Evolutionary conservation across 30 jellyfish, hydroid and myxozoan genomes (phyloP).

Genomic region (Phacellophora camtschatica): DNA sequence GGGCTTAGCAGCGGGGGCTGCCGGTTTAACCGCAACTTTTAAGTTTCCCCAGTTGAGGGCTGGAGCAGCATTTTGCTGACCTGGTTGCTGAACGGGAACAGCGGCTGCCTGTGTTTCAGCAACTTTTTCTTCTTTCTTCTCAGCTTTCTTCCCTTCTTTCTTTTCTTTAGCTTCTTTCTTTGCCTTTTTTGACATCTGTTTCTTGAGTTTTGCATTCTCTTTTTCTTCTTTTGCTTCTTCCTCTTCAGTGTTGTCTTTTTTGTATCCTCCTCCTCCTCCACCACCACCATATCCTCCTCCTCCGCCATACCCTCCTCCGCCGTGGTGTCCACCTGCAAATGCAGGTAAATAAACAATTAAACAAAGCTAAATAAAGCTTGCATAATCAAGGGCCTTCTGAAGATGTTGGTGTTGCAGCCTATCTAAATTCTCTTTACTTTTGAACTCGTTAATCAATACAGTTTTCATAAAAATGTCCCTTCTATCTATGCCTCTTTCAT

Average conservation of each 20-base stretch:
- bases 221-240: background rate
- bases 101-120: slow-evolving; percentile 33
- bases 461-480: too few species aligned
- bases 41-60: slow-evolving; percentile 48
- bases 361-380: too few species aligned
- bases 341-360: too few species aligned
- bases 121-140: slow-evolving; percentile 12
- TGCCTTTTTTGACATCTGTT: background rate
- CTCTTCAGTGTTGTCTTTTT: slow-evolving; percentile 43
- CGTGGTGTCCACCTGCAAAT: slow-evolving; percentile 66
- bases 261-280: slow-evolving; percentile 80
- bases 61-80: slow-evolving; percentile 28
- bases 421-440: too few species aligned
- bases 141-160: slow-evolving; percentile 17
- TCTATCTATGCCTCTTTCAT: too few species aligned
- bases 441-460: too few species aligned
- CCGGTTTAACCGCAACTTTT: slow-evolving; percentile 25
- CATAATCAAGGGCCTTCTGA: too few species aligned
- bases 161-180: slow-evolving; percentile 15
- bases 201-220: background rate
- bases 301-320: slow-evolving; percentile 63
- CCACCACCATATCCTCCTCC: slow-evolving; percentile 29
- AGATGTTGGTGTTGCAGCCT: too few species aligned
- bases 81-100: slow-evolving; percentile 44
- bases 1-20: slow-evolving; percentile 27